Conservation (phyloP, 2,113 vertebrate species). For the Crocuta crocuta region DNA sequence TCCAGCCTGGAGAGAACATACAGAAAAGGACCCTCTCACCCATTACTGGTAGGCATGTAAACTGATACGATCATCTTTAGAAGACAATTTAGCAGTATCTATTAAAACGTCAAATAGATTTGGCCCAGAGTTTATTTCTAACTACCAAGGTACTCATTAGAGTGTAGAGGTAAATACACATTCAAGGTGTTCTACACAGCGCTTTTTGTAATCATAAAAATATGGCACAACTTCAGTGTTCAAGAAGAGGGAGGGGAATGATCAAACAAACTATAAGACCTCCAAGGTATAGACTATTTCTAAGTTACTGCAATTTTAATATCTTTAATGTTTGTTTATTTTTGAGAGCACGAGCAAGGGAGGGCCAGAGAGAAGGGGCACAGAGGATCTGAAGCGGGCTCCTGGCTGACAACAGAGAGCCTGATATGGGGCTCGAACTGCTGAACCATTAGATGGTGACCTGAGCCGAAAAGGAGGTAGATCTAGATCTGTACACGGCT, state of each 20-base stretch:
- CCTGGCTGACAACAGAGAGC: too few relatives aligned
- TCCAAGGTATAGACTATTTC: neutral
- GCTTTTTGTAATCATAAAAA: conserved; percentile 22
- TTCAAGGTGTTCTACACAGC: neutral
- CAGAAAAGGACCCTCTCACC: neutral
- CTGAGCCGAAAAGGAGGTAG: neutral
- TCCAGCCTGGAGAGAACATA: neutral
- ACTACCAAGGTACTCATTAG: neutral
- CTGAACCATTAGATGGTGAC: too few relatives aligned
- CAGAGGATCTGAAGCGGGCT: too few relatives aligned
- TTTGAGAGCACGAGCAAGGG: too few relatives aligned
- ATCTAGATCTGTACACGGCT: neutral
- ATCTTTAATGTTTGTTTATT: too few relatives aligned
- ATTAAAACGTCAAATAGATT: conserved; percentile 47
- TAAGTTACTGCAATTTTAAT: neutral
- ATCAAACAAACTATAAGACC: neutral
- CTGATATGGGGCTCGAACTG: too few relatives aligned
- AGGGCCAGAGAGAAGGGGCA: too few relatives aligned
- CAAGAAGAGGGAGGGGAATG: neutral
- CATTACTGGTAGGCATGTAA: neutral
- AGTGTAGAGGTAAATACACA: neutral
- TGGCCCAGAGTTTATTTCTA: conserved; percentile 48
- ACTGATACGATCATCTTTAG: neutral
- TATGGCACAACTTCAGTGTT: neutral
- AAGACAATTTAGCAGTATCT: neutral